Conservation (phyloP, 2,888 invertebrate species). For the Cenopis cana region DNA sequence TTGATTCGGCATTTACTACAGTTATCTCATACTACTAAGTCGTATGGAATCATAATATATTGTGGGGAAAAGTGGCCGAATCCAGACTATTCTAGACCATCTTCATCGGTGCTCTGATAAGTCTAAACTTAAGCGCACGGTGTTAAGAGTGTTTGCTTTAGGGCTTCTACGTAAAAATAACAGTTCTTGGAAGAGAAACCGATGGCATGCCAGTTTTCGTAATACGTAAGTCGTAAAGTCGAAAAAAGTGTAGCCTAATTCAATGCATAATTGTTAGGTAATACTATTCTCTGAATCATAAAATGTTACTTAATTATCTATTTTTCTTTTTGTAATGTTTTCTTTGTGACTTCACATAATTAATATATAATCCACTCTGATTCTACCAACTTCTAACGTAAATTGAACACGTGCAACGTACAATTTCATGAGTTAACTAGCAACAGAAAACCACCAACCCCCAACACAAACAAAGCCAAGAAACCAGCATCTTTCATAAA, state of each 20-base stretch:
- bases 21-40: neutral
- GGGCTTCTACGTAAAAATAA: too few relatives aligned
- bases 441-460: constrained; percentile 1
- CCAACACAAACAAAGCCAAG: neutral
- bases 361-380: neutral
- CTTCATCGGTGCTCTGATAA: neutral
- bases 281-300: too few relatives aligned
- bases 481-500: constrained; percentile 24
- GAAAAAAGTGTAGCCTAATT: too few relatives aligned
- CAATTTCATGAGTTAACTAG: neutral
- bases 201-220: too few relatives aligned
- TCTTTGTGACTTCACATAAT: neutral
- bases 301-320: neutral
- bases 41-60: neutral
- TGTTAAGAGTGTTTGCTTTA: too few relatives aligned
- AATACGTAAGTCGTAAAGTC: too few relatives aligned
- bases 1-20: neutral
- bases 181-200: too few relatives aligned
- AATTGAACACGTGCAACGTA: neutral
- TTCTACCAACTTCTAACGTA: neutral
- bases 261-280: too few relatives aligned
- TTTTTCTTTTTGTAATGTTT: neutral
- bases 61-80: neutral
- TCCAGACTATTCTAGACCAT: neutral
- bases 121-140: neutral